A percentile compares a stretch with the other conserved stretches of the same genome.
phyloP scores from a whole-genome alignment of 2,797 vertebrate genomes.

The Notoglanidium macrostoma region DNA sequence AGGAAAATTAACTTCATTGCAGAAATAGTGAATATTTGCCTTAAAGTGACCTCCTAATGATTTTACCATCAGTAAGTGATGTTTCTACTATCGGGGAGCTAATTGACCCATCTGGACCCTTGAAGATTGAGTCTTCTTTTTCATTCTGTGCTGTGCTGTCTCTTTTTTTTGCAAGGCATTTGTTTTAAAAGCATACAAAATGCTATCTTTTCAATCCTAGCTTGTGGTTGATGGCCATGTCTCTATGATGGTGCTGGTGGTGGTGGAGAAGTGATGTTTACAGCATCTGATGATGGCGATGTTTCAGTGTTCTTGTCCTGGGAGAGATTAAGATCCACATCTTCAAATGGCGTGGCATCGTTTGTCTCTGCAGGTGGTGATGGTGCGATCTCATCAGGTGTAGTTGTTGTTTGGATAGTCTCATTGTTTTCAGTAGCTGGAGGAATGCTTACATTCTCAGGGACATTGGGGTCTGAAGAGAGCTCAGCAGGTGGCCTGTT shows the following conservation, averaged over 20 bases:
- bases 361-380: neutral
- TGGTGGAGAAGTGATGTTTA: conserved; percentile 32
- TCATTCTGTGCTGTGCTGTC: neutral
- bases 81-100: neutral
- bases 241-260: conserved; percentile 34
- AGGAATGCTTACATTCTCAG: neutral
- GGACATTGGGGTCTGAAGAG: neutral
- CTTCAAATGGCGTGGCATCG: conserved; percentile 27
- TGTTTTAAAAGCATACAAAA: neutral
- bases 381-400: conserved; percentile 14
- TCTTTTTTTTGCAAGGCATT: neutral
- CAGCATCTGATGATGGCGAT: neutral
- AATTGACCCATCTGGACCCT: neutral
- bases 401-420: conserved; percentile 25
- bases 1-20: neutral
- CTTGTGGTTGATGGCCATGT: conserved; percentile 5
- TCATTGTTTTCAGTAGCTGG: neutral
- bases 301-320: conserved; percentile 15
- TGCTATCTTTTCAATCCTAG: neutral
- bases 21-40: neutral
- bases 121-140: neutral
- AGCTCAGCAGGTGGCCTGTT: neutral
- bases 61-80: neutral
- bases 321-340: conserved; percentile 47
- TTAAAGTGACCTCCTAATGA: neutral